phyloP scores from a whole-genome alignment of 2,888 invertebrate species.

The Morpho deidamia region DNA sequence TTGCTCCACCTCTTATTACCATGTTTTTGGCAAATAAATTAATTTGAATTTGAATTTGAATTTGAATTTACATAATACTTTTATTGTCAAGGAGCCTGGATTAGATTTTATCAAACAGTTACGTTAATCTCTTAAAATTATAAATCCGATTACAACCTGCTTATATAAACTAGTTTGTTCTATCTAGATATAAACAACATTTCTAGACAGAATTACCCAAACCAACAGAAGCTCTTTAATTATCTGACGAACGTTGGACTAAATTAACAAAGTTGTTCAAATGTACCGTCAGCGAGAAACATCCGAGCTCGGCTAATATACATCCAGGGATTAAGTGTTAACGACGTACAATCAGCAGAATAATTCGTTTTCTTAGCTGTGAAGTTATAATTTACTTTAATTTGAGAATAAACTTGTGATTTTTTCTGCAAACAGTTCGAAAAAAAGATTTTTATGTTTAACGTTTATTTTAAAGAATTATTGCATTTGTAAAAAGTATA shows the following conservation, averaged over 20 bases:
- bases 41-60: too few species aligned
- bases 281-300: slow-evolving; percentile 7
- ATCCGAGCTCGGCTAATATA: slow-evolving; percentile 1
- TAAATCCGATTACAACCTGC: too few species aligned
- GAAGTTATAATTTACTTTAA: background rate
- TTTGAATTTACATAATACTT: too few species aligned
- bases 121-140: too few species aligned
- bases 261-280: slow-evolving; percentile 10
- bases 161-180: background rate
- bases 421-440: too few species aligned
- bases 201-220: background rate
- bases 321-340: slow-evolving; percentile 8
- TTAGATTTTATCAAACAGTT: too few species aligned
- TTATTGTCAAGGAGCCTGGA: too few species aligned
- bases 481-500: background rate
- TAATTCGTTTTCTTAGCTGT: background rate
- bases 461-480: too few species aligned
- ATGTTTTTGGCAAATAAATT: too few species aligned
- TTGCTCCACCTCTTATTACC: too few species aligned
- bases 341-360: slow-evolving; percentile 5
- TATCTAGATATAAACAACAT: background rate
- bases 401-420: too few species aligned
- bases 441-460: too few species aligned
- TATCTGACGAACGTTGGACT: slow-evolving; percentile 3
- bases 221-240: slow-evolving; percentile 7